phyloP scores from a whole-genome alignment of 2,888 invertebrate genomes.

The Drosophila pegasa region DNA sequence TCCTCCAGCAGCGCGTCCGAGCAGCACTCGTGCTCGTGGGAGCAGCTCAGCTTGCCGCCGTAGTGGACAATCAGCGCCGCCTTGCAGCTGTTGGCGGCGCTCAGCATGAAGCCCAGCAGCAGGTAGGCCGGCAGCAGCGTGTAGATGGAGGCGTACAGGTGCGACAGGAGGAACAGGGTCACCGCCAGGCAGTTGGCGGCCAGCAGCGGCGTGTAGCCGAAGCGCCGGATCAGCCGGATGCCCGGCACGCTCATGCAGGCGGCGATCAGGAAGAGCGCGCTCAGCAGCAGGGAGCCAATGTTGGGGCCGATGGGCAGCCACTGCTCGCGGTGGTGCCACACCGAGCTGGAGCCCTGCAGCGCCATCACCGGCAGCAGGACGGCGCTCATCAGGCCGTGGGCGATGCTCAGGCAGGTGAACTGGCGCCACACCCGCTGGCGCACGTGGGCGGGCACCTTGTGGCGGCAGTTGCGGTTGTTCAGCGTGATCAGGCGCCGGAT shows the following conservation, averaged over 20 bases:
- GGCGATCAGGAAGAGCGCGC: conserved; percentile 87
- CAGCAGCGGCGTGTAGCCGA: conserved; percentile 86
- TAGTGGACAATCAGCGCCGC: conserved; percentile 82
- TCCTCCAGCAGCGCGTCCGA: conserved; percentile 82
- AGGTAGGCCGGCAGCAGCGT: conserved; percentile 86
- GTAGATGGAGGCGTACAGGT: conserved; percentile 86
- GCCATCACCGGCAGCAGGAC: conserved; percentile 83
- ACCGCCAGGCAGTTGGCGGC: conserved; percentile 86
- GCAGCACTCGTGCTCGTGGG: conserved; percentile 81
- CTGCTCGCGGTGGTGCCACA: conserved; percentile 84
- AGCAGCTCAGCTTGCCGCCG: conserved; percentile 83
- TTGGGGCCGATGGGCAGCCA: conserved; percentile 84
- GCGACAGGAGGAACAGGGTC: conserved; percentile 87
- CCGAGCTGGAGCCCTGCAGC: conserved; percentile 84
- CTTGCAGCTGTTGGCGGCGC: conserved; percentile 84
- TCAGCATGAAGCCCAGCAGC: conserved; percentile 87
- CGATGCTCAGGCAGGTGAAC: conserved; percentile 82
- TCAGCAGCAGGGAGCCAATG: conserved; percentile 88
- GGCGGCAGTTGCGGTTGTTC: conserved; percentile 85
- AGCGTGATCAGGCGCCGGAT: conserved; percentile 90
- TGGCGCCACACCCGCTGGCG: conserved; percentile 82
- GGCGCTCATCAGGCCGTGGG: conserved; percentile 82
- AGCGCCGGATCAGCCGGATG: conserved; percentile 86
- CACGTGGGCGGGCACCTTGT: conserved; percentile 84
- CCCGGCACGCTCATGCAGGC: conserved; percentile 86